Percentiles rank a stretch among this genome's conserved stretches.
Evolutionary conservation across 2,113 vertebrate genomes (phyloP).

Genomic region (Rhea pennata): DNA sequence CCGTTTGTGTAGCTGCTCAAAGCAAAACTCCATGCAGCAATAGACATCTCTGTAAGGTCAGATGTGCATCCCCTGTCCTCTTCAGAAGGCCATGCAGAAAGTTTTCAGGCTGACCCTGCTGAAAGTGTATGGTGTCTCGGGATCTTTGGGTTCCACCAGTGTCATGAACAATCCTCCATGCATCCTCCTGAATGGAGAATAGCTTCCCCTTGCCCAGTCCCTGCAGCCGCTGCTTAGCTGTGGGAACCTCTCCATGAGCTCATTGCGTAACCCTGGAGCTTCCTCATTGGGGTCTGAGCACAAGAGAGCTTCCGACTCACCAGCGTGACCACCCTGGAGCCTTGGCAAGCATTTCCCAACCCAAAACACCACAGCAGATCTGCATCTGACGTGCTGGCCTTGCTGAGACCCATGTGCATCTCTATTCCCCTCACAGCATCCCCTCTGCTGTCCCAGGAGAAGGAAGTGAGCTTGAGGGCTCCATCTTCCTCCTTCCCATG

Average conservation of each 20-base stretch:
- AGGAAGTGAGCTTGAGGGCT: conserved; percentile 59
- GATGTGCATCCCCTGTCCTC: not conserved
- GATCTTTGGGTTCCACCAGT: not conserved
- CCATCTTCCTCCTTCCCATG: conserved; percentile 70
- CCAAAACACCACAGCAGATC: not conserved
- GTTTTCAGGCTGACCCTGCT: not conserved
- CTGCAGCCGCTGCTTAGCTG: conserved; percentile 33
- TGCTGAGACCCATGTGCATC: not conserved
- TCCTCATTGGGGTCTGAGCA: conserved; percentile 68
- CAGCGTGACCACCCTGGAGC: conserved; percentile 64
- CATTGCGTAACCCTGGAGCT: conserved; percentile 68
- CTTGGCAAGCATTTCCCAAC: not conserved
- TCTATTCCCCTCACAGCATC: not conserved
- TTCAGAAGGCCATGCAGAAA: not conserved
- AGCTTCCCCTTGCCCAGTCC: not conserved
- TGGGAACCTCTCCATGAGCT: conserved; percentile 73
- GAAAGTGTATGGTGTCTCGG: fast-evolving
- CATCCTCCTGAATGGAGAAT: too few relatives aligned
- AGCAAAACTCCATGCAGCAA: not conserved
- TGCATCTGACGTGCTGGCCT: not conserved
- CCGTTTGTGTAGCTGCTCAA: not conserved
- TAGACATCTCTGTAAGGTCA: not conserved
- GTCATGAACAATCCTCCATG: not conserved
- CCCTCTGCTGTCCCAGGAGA: conserved; percentile 26
- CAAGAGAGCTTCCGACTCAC: conserved; percentile 54